Percentiles rank a stretch among this genome's conserved stretches.
Evolutionary conservation across 2,797 vertebrate species (phyloP).

Genomic region (Amniataba percoides): DNA sequence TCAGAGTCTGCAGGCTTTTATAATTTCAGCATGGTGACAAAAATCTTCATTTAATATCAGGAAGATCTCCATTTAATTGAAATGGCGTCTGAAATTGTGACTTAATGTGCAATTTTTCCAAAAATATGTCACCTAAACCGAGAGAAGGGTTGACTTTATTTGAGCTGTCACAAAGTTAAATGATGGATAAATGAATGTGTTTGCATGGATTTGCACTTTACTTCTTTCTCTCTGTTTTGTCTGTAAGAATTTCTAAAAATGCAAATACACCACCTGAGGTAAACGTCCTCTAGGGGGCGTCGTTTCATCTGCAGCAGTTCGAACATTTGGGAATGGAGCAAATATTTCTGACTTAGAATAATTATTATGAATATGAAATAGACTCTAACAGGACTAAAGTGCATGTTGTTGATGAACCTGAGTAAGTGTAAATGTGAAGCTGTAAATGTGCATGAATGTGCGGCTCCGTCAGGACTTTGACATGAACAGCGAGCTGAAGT

Average conservation of each 20-base stretch:
- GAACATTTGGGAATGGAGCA: background rate
- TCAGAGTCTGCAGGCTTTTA: background rate
- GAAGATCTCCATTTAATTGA: too few species aligned
- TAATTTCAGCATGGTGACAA: background rate
- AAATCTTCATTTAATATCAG: too few species aligned
- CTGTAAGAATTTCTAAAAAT: background rate
- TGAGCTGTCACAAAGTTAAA: too few species aligned
- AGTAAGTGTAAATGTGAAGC: background rate
- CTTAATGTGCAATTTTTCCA: too few species aligned
- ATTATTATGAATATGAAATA: background rate
- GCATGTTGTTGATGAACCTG: background rate
- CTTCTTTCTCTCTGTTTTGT: too few species aligned
- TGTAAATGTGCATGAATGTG: background rate
- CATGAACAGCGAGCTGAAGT: constrained; percentile 91
- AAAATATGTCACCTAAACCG: too few species aligned
- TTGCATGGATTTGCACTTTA: too few species aligned
- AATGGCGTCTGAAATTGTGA: too few species aligned
- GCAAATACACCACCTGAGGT: background rate
- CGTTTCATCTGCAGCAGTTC: background rate
- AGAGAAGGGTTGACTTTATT: too few species aligned
- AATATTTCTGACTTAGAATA: background rate
- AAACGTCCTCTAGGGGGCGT: constrained; percentile 23
- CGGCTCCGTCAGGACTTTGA: constrained; percentile 92
- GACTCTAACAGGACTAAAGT: background rate
- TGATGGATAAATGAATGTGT: too few species aligned